A percentile compares a stretch with the other conserved stretches of the same genome.
phyloP scores from a whole-genome alignment of 2,888 invertebrate species.

The Caenorhabditis drosophilae region DNA sequence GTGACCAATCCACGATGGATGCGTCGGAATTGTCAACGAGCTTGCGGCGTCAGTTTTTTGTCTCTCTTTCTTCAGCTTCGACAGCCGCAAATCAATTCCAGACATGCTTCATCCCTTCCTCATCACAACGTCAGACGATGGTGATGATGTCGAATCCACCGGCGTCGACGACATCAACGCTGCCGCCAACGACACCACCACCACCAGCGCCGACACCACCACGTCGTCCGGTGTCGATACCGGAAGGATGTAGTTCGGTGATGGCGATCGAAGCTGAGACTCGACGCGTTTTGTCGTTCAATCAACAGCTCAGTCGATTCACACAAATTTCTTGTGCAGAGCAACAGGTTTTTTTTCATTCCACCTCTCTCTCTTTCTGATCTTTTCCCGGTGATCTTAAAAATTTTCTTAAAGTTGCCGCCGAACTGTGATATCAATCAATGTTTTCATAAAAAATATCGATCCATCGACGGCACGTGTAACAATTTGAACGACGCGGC shows the following conservation, averaged over 20 bases:
- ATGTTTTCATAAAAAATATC: conserved; percentile 74
- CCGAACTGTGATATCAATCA: conserved; percentile 57
- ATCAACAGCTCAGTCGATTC: conserved; percentile 18
- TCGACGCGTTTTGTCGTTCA: conserved; percentile 20
- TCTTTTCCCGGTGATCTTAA: background rate
- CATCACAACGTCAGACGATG: background rate
- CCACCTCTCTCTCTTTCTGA: background rate
- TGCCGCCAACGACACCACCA: no score
- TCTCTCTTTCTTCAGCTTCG: background rate
- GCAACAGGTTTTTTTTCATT: conserved; percentile 7
- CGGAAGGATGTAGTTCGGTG: conserved; percentile 42
- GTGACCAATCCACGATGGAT: conserved; percentile 60
- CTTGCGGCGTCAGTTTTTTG: no score
- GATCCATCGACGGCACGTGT: conserved; percentile 90
- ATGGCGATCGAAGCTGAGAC: conserved; percentile 40
- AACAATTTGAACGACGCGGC: conserved; percentile 80
- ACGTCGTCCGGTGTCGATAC: conserved; percentile 13
- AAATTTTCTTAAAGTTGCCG: conserved; percentile 22
- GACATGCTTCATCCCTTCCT: background rate
- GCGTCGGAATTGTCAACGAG: conserved; percentile 52
- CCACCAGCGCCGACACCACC: conserved; percentile 2
- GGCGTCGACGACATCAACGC: no score
- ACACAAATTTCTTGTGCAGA: conserved; percentile 25
- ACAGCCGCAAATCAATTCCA: background rate
- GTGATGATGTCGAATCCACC: no score